A percentile compares a stretch with the other conserved stretches of the same genome.
phyloP scores from a whole-genome alignment of 2,113 vertebrate species.

The Chrysemys picta region DNA sequence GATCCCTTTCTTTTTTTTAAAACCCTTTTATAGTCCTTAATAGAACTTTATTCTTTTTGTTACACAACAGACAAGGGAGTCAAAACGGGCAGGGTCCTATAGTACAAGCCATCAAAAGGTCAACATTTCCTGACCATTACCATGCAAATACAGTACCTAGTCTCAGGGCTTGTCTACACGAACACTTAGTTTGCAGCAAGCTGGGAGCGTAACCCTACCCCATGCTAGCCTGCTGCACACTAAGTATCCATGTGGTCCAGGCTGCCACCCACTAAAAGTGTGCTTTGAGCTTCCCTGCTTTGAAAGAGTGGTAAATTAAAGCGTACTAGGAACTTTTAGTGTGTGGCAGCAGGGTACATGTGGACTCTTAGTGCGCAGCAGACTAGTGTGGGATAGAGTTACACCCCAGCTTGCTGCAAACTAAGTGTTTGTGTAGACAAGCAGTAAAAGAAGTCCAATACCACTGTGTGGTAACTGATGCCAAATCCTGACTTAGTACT shows the following conservation, averaged over 20 bases:
- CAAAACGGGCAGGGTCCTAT: neutral
- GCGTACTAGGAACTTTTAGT: neutral
- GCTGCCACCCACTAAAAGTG: neutral
- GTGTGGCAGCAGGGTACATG: neutral
- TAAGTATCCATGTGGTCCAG: neutral
- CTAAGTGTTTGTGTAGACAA: neutral
- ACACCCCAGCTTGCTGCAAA: neutral
- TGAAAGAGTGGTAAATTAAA: neutral
- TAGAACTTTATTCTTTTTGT: neutral
- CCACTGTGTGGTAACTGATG: neutral
- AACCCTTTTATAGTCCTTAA: too few species aligned
- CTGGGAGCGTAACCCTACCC: neutral
- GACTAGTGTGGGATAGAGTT: neutral
- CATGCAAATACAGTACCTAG: neutral
- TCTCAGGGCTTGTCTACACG: neutral
- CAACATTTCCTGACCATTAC: fast-evolving
- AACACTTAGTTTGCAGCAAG: neutral
- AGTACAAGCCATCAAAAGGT: neutral
- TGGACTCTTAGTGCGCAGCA: neutral
- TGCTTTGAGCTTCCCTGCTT: neutral
- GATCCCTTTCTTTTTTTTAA: too few species aligned
- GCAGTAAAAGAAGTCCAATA: neutral
- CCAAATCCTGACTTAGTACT: neutral
- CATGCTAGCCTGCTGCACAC: neutral
- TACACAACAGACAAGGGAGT: neutral